Evolutionary conservation across 2,888 invertebrate species (phyloP).

Genomic region (Drosophila colorata): DNA sequence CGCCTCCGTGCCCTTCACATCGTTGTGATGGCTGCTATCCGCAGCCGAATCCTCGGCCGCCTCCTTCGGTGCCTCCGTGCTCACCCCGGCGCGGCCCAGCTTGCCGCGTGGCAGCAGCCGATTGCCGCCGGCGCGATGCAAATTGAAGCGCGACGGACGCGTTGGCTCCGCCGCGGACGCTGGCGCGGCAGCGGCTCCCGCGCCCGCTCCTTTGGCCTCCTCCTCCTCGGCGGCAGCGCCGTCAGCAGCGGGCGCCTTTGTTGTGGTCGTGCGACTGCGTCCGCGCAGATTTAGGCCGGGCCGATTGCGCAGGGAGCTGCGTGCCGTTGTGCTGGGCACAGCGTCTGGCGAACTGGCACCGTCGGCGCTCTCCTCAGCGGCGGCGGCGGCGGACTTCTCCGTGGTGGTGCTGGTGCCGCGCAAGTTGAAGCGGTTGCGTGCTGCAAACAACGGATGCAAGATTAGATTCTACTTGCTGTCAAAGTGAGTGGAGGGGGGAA

Average conservation of each 20-base stretch:
- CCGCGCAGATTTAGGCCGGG: conserved; percentile 83
- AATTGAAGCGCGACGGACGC: conserved; percentile 83
- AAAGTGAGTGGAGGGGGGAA: neutral
- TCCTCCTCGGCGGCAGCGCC: conserved; percentile 52
- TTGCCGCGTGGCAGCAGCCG: conserved; percentile 83
- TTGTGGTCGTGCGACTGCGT: conserved; percentile 81
- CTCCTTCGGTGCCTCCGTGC: conserved; percentile 75
- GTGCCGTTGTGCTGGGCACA: conserved; percentile 80
- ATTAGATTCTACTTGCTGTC: neutral
- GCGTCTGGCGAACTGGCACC: conserved; percentile 61
- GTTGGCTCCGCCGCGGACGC: conserved; percentile 43
- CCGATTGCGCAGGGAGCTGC: conserved; percentile 79
- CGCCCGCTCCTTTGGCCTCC: too few species aligned
- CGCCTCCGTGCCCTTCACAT: conserved; percentile 72
- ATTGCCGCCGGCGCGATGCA: conserved; percentile 82
- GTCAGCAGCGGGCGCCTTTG: conserved; percentile 75
- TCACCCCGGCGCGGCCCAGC: conserved; percentile 66
- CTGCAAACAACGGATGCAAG: conserved; percentile 49
- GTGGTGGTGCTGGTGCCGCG: conserved; percentile 81
- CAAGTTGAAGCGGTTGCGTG: conserved; percentile 85
- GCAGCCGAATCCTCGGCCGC: conserved; percentile 76
- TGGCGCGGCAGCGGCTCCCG: conserved; percentile 54
- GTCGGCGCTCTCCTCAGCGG: conserved; percentile 60
- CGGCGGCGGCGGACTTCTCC: conserved; percentile 66
- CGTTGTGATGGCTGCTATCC: conserved; percentile 80